phyloP scores from a whole-genome alignment of 2,888 invertebrate genomes.

The Drosophila neoperkinsi region DNA sequence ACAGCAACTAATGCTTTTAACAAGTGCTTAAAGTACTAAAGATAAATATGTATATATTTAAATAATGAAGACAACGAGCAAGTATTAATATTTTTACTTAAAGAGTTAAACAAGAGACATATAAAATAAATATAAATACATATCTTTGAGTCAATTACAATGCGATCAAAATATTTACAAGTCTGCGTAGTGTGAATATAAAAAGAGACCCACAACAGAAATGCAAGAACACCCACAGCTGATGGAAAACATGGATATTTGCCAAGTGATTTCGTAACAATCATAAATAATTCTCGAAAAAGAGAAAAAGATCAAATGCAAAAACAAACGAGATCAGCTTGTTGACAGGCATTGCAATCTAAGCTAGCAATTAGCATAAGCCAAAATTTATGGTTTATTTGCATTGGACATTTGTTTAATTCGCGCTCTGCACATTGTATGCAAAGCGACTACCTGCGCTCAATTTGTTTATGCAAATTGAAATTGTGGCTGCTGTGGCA shows the following conservation, averaged over 20 bases:
- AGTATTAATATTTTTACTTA: background rate
- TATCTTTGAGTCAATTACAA: conserved; percentile 2
- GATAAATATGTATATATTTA: background rate
- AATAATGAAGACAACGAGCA: background rate
- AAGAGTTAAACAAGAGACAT: too few relatives aligned
- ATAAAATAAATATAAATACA: background rate
- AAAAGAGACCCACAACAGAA: conserved; percentile 18
- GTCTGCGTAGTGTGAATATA: background rate
- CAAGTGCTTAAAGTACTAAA: background rate
- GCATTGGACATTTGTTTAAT: conserved; percentile 54
- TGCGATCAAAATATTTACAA: conserved; percentile 3
- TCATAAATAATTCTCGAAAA: conserved; percentile 51
- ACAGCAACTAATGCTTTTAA: background rate
- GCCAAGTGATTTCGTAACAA: conserved; percentile 9
- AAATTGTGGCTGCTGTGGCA: conserved; percentile 13
- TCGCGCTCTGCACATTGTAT: conserved; percentile 48
- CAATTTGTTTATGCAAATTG: conserved; percentile 65
- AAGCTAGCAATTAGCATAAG: conserved; percentile 57
- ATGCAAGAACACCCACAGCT: conserved; percentile 41
- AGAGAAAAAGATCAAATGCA: background rate
- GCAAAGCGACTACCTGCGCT: conserved; percentile 40
- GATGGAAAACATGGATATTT: conserved; percentile 13
- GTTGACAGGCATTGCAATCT: conserved; percentile 62
- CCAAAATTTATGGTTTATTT: conserved; percentile 60
- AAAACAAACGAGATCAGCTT: conserved; percentile 58